Evolutionary conservation across 2,797 vertebrate genomes (phyloP), one percentile per base, ranked within the genome.

Genomic region (Prunella strophiata): DNA sequence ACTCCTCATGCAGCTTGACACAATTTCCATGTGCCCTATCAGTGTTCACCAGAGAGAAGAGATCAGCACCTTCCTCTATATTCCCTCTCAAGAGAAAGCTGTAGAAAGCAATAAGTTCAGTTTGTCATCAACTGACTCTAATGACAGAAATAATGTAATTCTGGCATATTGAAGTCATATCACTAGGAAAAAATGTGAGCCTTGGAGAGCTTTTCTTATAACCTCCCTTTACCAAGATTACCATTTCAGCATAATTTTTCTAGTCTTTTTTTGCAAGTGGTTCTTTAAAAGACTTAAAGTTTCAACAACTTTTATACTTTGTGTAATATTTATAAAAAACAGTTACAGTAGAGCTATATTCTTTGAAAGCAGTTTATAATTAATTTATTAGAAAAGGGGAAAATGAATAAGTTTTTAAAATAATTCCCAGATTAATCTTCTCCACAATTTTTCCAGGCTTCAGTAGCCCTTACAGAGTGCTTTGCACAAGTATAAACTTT

Each of bases 1-100:
- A 20, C 1, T 2, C 18, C 13, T 1, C 0, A 10, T 42, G 26
- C 30, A 74, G 15, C 13, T 42, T 54, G 42, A 42, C 27, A 23
- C 19, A 5, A 27, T 48, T 67, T 81, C 26, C 9, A 16, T 42
- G 18, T 32, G 26, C 15, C 25, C 14, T 47, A 26, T 12, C 29
- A 34, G 14, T 19, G n/a, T 3, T 45, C 34, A 34, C 20, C 21
- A 66, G 58, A 38, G 11, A 36, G 58, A 29, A 36, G 58, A 29
- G 36, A 40, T 40, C 36, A 29, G 20, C 29, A 47, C 25, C 23
- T 30, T 15, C 11, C 9, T 32, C 25, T 74, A 38, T 50, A 45
- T 17, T 67, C 17, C 10, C 25, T 47, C 40, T 54, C 54, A 67
- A 66, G 52, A 59, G 12, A 40, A 52, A 67, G 10, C 4, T 34